A percentile compares a stretch with the other conserved stretches of the same genome.
These are phyloP conservation scores for Xestia ashworthii DNA, from an alignment of 2,888 invertebrate species.

Conservation along the genomic window DNA sequence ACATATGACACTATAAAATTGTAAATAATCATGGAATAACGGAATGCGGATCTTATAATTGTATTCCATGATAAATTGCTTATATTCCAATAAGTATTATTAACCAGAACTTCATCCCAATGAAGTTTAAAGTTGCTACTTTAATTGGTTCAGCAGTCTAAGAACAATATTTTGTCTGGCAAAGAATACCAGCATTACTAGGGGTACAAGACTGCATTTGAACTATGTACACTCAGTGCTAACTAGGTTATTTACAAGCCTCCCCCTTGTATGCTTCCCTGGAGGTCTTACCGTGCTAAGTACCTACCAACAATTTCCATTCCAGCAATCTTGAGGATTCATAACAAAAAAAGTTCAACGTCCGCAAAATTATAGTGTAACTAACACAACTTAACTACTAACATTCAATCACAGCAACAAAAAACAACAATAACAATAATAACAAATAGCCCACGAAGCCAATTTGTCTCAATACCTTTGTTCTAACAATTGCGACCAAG, in stretches of 20 bases:
- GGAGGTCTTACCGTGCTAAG: not conserved
- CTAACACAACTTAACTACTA: not conserved
- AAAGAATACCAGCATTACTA: not conserved
- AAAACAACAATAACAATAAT: conserved; percentile 29
- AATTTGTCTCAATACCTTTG: conserved; percentile 62
- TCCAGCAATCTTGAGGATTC: not conserved
- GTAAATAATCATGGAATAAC: conserved; percentile 9
- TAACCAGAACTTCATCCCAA: not conserved
- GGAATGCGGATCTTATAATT: conserved; percentile 46
- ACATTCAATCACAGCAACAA: conserved; percentile 12
- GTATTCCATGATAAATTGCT: conserved; percentile 1
- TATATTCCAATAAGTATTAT: not conserved
- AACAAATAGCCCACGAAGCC: conserved; percentile 33
- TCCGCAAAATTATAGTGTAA: conserved; percentile 15
- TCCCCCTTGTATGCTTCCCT: too few relatives aligned
- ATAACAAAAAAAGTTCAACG: conserved; percentile 18
- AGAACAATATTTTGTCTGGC: not conserved
- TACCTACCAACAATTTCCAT: conserved; percentile 14
- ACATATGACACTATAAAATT: conserved; percentile 7
- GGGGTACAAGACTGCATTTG: too few relatives aligned
- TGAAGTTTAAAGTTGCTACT: not conserved
- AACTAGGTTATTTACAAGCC: not conserved
- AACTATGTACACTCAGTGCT: too few relatives aligned
- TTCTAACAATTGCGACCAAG: conserved; percentile 50
- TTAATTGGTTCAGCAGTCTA: not conserved